phyloP scores from a whole-genome alignment of 2,113 vertebrate species.

The Garra rufa region DNA sequence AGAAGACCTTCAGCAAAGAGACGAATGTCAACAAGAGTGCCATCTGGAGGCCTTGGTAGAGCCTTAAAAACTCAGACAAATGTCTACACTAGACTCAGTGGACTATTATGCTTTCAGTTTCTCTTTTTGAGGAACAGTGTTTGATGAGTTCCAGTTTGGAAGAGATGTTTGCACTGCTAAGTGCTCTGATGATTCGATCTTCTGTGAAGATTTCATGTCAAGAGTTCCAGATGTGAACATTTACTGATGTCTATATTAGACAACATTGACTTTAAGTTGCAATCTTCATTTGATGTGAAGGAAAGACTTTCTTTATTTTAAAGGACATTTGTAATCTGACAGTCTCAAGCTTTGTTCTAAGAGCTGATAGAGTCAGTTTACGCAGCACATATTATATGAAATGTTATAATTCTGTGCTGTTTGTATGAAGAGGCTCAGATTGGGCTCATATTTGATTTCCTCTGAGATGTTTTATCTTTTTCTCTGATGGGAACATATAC shows the following conservation, averaged over 20 bases:
- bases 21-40: constrained; percentile 50
- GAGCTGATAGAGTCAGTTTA: neutral
- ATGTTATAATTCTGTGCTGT: neutral
- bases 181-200: too few species aligned
- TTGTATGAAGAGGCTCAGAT: constrained; percentile 11
- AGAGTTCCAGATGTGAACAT: too few species aligned
- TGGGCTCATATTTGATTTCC: neutral
- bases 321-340: neutral
- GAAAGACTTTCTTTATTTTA: neutral
- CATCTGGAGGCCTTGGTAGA: constrained; percentile 77
- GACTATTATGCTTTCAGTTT: neutral
- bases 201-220: too few species aligned
- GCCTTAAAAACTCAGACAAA: neutral
- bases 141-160: too few species aligned
- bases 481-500: neutral
- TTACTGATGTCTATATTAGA: too few species aligned
- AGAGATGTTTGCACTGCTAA: too few species aligned
- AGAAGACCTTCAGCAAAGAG: constrained; percentile 56
- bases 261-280: too few species aligned
- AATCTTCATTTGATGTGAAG: too few species aligned
- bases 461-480: neutral
- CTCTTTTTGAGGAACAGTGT: neutral
- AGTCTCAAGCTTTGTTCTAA: neutral
- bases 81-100: neutral
- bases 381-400: neutral